A percentile compares a stretch with the other conserved stretches of the same genome.
Conservation (phyloP, 2,888 invertebrate genomes). For the Polymixis flavicincta region DNA sequence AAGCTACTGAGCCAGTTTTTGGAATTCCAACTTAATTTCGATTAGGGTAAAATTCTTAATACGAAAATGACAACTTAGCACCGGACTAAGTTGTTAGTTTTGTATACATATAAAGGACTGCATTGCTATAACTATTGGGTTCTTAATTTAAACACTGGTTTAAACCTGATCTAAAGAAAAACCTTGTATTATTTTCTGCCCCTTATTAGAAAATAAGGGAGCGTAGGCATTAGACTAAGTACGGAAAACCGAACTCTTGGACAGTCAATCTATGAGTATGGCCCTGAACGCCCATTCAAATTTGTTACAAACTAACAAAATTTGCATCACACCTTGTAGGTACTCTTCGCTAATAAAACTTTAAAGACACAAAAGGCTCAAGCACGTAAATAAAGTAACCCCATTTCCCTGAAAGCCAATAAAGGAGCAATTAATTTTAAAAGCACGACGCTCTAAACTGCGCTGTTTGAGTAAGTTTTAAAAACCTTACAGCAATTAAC, state of each 20-base stretch:
- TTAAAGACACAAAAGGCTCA: not conserved
- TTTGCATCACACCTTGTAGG: not conserved
- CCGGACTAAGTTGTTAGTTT: too few relatives aligned
- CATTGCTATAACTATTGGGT: too few relatives aligned
- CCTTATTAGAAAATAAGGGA: too few relatives aligned
- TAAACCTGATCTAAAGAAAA: too few relatives aligned
- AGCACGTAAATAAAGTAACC: not conserved
- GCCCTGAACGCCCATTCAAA: not conserved
- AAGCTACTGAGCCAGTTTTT: too few relatives aligned
- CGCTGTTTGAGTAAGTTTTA: constrained; percentile 77
- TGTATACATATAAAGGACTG: too few relatives aligned
- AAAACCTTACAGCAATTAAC: constrained; percentile 75
- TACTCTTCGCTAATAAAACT: constrained; percentile 4
- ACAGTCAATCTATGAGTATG: not conserved
- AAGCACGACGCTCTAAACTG: constrained; percentile 68
- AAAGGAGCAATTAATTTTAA: constrained; percentile 73
- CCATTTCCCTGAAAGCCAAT: constrained; percentile 65
- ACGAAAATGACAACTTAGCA: too few relatives aligned
- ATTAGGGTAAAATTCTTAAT: too few relatives aligned
- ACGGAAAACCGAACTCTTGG: not conserved
- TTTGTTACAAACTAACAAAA: not conserved
- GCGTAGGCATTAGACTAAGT: not conserved
- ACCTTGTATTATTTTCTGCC: too few relatives aligned
- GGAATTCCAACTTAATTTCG: too few relatives aligned
- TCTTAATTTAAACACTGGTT: too few relatives aligned